Conservation (phyloP, 2,797 vertebrate species). For the Hoplostethus atlanticus region DNA sequence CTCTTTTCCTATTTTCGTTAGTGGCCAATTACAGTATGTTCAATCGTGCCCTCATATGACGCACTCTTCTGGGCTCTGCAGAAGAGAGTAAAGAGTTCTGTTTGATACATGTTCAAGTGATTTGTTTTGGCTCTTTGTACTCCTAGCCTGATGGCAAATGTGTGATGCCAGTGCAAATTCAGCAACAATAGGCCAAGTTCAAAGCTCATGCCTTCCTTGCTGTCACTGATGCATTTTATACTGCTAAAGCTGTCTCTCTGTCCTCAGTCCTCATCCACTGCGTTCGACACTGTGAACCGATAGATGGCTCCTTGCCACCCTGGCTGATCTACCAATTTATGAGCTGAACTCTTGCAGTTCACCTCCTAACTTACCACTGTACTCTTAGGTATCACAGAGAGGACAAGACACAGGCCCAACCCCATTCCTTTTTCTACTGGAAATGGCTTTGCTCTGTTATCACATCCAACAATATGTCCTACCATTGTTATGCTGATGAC, state of each 20-base stretch:
- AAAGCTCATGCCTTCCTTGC: conserved; percentile 24
- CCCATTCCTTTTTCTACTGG: conserved; percentile 20
- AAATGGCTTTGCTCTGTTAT: conserved; percentile 63
- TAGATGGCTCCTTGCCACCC: conserved; percentile 17
- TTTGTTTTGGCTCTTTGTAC: conserved; percentile 19
- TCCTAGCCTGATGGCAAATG: conserved; percentile 11
- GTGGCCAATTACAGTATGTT: conserved; percentile 1
- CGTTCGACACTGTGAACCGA: conserved; percentile 25
- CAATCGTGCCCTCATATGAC: background rate
- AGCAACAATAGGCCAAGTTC: conserved; percentile 1
- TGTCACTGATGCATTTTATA: conserved; percentile 26
- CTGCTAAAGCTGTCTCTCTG: conserved; percentile 21
- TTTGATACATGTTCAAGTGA: background rate
- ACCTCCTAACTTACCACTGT: no score
- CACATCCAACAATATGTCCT: conserved; percentile 47
- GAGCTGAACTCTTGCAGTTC: conserved; percentile 12
- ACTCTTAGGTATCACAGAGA: no score
- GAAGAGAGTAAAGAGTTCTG: no score
- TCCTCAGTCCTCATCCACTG: conserved; percentile 15
- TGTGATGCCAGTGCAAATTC: conserved; percentile 34
- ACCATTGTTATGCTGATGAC: conserved; percentile 61
- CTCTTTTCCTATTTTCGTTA: background rate
- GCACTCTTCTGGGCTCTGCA: background rate
- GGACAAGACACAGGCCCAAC: conserved; percentile 9
- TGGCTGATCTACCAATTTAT: conserved; percentile 8